Evolutionary conservation across 2,113 vertebrate genomes (phyloP).

Genomic region (Galbula dea): DNA sequence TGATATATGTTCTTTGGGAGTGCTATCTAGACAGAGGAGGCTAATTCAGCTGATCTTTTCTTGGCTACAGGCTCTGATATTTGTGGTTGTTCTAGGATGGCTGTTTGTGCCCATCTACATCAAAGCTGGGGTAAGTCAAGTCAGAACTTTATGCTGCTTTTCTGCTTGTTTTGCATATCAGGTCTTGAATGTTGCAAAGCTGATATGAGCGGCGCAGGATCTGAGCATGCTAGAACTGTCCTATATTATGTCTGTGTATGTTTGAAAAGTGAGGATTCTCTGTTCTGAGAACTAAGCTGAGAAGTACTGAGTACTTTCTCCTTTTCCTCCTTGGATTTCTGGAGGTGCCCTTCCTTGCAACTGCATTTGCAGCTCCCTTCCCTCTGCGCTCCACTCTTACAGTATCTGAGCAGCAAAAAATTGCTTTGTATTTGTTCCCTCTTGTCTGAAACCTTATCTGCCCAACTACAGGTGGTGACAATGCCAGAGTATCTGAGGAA

Average conservation of each 20-base stretch:
- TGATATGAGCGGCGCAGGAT: background rate
- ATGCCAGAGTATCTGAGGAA: conserved; percentile 97
- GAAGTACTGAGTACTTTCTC: background rate
- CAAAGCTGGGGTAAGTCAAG: conserved; percentile 88
- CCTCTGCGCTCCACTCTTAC: background rate
- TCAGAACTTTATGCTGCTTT: background rate
- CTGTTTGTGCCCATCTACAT: conserved; percentile 95
- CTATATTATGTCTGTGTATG: background rate
- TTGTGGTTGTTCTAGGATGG: conserved; percentile 90
- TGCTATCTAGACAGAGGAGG: background rate
- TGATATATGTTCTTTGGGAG: background rate
- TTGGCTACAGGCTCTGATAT: conserved; percentile 83
- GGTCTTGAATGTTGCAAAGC: background rate
- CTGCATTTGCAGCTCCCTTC: background rate
- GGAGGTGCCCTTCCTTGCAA: background rate
- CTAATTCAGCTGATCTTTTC: conserved; percentile 12
- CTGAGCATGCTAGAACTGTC: background rate
- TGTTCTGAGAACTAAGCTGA: background rate
- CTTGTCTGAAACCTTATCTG: background rate
- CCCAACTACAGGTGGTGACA: conserved; percentile 82
- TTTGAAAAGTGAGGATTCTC: background rate
- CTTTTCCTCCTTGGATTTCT: background rate
- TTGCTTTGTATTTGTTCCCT: background rate
- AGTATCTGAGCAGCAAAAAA: background rate
- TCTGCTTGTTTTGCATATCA: background rate